Conservation (phyloP, 2,113 vertebrate genomes). For the Alethe castanea region DNA sequence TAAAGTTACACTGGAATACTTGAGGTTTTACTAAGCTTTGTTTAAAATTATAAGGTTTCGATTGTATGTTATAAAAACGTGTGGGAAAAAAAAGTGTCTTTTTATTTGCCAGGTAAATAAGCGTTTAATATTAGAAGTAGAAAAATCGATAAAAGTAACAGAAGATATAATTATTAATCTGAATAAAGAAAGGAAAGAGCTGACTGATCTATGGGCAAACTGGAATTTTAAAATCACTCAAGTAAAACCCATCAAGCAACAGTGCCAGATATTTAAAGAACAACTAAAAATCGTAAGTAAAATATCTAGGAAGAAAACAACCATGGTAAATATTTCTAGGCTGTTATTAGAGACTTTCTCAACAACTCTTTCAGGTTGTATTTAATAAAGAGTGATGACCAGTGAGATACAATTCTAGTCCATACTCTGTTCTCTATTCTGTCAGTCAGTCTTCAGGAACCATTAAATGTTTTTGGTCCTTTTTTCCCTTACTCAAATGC, state of each 20-base stretch:
- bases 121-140: slow-evolving; percentile 67
- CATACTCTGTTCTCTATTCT: neutral
- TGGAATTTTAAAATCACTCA: slow-evolving; percentile 75
- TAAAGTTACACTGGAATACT: neutral
- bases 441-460: neutral
- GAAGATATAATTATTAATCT: slow-evolving; percentile 70
- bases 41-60: neutral
- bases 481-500: neutral
- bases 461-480: neutral
- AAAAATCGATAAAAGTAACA: slow-evolving; percentile 59
- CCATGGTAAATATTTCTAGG: neutral
- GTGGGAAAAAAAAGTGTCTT: neutral
- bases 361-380: neutral
- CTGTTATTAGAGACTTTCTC: neutral
- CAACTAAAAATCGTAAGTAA: slow-evolving; percentile 78
- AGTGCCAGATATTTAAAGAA: slow-evolving; percentile 79
- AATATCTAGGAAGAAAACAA: neutral
- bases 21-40: neutral
- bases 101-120: slow-evolving; percentile 73
- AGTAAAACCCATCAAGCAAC: slow-evolving; percentile 73
- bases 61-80: neutral
- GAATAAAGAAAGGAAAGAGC: slow-evolving; percentile 70
- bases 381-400: neutral
- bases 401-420: neutral
- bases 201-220: slow-evolving; percentile 72